A percentile compares a stretch with the other conserved stretches of the same genome.
phyloP scores from a whole-genome alignment of 2,888 invertebrate genomes.

The Phalera bucephala region DNA sequence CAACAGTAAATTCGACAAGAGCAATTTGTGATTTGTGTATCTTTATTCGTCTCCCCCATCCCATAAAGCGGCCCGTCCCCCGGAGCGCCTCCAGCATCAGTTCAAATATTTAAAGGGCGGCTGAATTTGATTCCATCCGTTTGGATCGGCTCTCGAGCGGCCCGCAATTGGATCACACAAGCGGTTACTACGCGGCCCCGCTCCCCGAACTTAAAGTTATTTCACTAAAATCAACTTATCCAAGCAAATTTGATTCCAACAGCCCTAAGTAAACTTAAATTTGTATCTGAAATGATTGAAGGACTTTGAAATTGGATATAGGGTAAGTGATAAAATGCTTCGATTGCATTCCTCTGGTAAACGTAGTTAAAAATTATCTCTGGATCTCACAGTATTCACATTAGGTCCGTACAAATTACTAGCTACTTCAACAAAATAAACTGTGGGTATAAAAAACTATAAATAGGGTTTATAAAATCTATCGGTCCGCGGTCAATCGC shows the following conservation, averaged over 20 bases:
- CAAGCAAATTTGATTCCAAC: slow-evolving; percentile 68
- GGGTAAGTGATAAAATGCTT: neutral
- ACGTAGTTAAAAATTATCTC: slow-evolving; percentile 1
- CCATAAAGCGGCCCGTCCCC: slow-evolving; percentile 18
- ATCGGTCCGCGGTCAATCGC: slow-evolving; percentile 45
- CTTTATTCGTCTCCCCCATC: slow-evolving; percentile 11
- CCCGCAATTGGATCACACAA: slow-evolving; percentile 78
- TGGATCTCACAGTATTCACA: no score
- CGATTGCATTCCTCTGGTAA: no score
- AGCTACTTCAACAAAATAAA: no score
- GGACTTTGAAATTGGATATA: slow-evolving; percentile 3
- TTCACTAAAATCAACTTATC: slow-evolving; percentile 68
- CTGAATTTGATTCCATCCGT: slow-evolving; percentile 67
- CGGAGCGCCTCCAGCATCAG: slow-evolving; percentile 47
- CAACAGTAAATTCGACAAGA: slow-evolving; percentile 15
- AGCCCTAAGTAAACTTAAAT: slow-evolving; percentile 63
- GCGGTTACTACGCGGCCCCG: slow-evolving; percentile 50
- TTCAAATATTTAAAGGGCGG: slow-evolving; percentile 80
- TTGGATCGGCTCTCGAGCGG: slow-evolving; percentile 44
- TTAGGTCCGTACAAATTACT: no score
- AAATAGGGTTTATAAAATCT: no score
- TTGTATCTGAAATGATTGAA: slow-evolving; percentile 21
- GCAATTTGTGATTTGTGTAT: slow-evolving; percentile 29
- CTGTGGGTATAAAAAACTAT: no score
- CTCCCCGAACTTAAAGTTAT: slow-evolving; percentile 53